These are phyloP conservation scores for Hypercompe scribonia DNA, from an alignment of 2,888 invertebrate species.

Conservation along the genomic window DNA sequence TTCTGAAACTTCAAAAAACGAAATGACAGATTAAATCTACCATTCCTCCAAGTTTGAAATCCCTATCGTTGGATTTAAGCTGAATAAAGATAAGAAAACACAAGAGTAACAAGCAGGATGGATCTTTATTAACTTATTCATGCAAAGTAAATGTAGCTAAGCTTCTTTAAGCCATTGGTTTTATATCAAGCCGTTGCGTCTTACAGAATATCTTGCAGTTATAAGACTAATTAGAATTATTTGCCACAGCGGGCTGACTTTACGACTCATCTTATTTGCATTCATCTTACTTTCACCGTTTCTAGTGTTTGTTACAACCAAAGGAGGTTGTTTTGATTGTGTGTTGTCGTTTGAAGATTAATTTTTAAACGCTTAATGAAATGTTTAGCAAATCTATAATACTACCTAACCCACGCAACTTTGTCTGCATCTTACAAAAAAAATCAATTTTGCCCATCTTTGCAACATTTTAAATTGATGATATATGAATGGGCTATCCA, in stretches of 20 bases:
- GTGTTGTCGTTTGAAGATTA: background rate
- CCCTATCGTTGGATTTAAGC: no score
- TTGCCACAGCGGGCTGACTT: slow-evolving; percentile 17
- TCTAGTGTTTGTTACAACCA: background rate
- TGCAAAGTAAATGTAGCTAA: slow-evolving; percentile 15
- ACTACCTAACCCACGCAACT: no score
- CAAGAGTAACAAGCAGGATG: background rate
- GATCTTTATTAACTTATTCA: slow-evolving; percentile 10
- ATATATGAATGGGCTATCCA: no score
- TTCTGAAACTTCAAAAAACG: background rate
- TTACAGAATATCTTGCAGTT: slow-evolving; percentile 26
- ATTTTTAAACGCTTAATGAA: background rate
- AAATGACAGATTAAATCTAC: background rate
- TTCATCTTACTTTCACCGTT: background rate
- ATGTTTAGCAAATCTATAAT: no score
- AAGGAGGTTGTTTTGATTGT: background rate
- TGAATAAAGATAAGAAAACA: background rate
- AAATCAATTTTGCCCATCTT: no score
- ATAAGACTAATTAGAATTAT: slow-evolving; percentile 45
- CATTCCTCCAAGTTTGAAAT: background rate
- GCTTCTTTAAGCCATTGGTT: slow-evolving; percentile 31
- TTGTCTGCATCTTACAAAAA: no score
- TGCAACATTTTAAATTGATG: no score
- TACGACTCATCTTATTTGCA: slow-evolving; percentile 11
- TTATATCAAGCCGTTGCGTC: slow-evolving; percentile 40